A percentile compares a stretch with the other conserved stretches of the same genome.
Conservation (phyloP, 2,888 invertebrate species). For the Phlogophora meticulosa region DNA sequence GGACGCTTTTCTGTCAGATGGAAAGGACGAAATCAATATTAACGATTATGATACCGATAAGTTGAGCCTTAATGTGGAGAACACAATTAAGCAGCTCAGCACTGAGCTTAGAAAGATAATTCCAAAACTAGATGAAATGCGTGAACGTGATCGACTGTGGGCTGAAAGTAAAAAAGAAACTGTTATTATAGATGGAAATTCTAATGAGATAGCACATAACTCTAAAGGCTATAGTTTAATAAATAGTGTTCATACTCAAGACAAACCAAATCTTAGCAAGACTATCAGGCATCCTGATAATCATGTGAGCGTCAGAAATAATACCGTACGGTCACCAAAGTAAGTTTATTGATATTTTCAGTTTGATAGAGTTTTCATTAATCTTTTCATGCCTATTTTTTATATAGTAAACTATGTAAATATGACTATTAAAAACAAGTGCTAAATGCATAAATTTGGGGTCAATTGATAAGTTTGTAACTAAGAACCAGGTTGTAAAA, state of each 20-base stretch:
- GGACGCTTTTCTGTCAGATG: constrained; percentile 92
- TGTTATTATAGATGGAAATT: constrained; percentile 81
- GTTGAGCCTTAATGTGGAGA: constrained; percentile 85
- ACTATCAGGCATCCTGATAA: constrained; percentile 62
- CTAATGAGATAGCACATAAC: constrained; percentile 80
- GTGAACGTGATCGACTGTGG: constrained; percentile 85
- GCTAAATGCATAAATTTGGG: neutral
- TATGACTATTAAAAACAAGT: constrained; percentile 9
- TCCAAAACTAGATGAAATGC: constrained; percentile 88
- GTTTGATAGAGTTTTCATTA: constrained; percentile 7
- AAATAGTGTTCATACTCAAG: constrained; percentile 60
- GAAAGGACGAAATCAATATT: constrained; percentile 90
- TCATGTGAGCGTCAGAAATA: constrained; percentile 59
- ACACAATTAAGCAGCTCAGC: constrained; percentile 87
- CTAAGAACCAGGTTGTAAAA: constrained; percentile 3
- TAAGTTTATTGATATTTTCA: constrained; percentile 65
- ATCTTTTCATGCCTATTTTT: constrained; percentile 14
- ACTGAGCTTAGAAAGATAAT: constrained; percentile 88
- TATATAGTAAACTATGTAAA: neutral
- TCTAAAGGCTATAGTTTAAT: constrained; percentile 65
- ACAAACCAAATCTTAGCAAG: constrained; percentile 61
- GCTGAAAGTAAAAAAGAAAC: constrained; percentile 75
- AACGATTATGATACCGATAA: constrained; percentile 85
- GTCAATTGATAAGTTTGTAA: neutral
- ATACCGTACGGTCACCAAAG: constrained; percentile 64